Conservation (phyloP, 2,113 vertebrate genomes). For the Corapipo altera region DNA sequence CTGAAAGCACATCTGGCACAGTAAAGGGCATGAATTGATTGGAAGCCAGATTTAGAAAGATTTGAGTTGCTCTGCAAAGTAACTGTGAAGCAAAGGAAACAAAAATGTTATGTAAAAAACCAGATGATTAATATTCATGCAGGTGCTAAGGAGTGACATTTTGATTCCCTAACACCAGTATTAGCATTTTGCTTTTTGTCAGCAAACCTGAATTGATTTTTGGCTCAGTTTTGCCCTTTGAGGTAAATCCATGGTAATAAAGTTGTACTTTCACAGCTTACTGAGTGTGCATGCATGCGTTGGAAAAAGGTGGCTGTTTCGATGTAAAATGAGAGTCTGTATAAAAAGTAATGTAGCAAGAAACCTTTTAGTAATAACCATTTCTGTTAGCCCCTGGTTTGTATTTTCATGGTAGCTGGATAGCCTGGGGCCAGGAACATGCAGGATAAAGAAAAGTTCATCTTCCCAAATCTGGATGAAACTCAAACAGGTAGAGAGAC, state of each 20-base stretch:
- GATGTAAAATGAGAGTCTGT: background rate
- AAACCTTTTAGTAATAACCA: background rate
- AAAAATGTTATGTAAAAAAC: constrained; percentile 33
- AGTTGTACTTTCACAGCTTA: constrained; percentile 54
- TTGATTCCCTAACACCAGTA: constrained; percentile 45
- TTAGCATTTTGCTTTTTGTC: constrained; percentile 68
- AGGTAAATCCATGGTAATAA: constrained; percentile 51
- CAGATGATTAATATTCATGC: constrained; percentile 33
- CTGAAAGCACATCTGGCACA: background rate
- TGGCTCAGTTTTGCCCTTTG: constrained; percentile 51
- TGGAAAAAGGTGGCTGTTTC: background rate
- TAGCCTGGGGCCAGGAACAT: background rate
- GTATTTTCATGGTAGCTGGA: background rate
- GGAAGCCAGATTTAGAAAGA: background rate
- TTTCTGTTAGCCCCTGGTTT: background rate
- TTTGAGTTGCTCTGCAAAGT: background rate
- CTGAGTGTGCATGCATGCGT: background rate
- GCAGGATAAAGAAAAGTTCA: background rate
- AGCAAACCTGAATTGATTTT: constrained; percentile 61
- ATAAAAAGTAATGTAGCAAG: constrained; percentile 13
- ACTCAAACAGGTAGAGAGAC: background rate
- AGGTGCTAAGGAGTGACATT: constrained; percentile 51
- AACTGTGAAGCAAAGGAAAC: background rate
- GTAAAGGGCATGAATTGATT: background rate
- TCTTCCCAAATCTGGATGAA: background rate